These are phyloP conservation scores for Henicopernis longicauda DNA, from an alignment of 2,113 vertebrate genomes.

Conservation along the genomic window DNA sequence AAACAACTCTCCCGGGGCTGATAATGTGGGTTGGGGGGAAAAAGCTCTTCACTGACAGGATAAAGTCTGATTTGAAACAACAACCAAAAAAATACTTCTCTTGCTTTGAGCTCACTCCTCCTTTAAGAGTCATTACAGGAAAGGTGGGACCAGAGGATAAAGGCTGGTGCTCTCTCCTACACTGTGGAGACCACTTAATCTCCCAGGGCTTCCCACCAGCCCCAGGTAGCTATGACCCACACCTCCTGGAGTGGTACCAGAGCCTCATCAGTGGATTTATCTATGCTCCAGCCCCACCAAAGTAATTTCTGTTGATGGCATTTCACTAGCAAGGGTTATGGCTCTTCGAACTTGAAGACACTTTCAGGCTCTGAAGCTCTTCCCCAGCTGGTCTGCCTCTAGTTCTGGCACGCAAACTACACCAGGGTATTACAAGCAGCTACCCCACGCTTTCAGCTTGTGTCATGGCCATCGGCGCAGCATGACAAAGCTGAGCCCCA, in stretches of 20 bases:
- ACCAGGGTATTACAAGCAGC: not conserved
- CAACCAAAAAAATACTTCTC: not conserved
- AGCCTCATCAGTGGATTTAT: not conserved
- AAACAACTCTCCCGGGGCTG: not conserved
- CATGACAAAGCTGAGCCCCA: accelerated
- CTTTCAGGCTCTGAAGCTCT: not conserved
- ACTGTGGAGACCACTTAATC: not conserved
- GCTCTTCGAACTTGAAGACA: not conserved
- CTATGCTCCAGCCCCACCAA: not conserved
- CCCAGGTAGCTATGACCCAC: not conserved
- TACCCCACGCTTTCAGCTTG: not conserved
- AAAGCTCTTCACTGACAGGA: not conserved
- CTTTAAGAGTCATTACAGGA: not conserved
- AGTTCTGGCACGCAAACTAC: not conserved
- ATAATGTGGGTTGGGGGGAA: not conserved
- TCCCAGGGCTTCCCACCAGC: not conserved
- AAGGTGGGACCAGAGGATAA: not conserved
- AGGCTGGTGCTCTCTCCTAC: not conserved
- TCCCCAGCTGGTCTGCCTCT: not conserved
- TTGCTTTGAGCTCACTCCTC: not conserved
- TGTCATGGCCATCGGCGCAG: not conserved
- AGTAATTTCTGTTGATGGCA: not conserved
- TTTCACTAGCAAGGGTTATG: not conserved
- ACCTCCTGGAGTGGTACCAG: not conserved
- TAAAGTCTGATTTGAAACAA: not conserved